Conservation (phyloP, 1,140 invertebrate genomes). For the Camponotus floridanus region DNA sequence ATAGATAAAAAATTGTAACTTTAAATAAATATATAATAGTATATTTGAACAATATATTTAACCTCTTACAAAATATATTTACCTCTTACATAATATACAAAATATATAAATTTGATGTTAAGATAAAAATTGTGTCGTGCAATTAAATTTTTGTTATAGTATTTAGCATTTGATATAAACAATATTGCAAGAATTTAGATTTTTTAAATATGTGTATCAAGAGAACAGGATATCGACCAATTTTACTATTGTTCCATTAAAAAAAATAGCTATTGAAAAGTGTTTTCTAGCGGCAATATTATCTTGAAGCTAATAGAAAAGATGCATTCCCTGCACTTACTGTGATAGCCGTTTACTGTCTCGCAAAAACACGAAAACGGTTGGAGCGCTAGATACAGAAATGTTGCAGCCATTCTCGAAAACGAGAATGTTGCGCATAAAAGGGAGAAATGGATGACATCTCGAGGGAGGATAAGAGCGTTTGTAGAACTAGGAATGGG, state of each 20-base stretch:
- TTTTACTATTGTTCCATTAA: neutral
- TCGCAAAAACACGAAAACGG: conserved; percentile 46
- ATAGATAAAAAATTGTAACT: neutral
- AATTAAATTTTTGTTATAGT: neutral
- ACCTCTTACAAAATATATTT: neutral
- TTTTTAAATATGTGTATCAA: neutral
- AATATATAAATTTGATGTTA: neutral
- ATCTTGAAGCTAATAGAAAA: conserved; percentile 48
- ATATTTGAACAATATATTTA: neutral
- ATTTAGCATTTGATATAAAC: neutral
- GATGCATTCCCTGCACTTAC: conserved; percentile 50
- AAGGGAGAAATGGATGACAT: conserved; percentile 61
- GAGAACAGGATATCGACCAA: neutral
- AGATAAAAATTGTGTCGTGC: neutral
- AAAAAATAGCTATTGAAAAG: conserved; percentile 15
- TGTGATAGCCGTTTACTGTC: conserved; percentile 55
- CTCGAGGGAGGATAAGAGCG: conserved; percentile 57
- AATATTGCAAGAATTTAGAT: neutral
- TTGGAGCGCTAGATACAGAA: conserved; percentile 44
- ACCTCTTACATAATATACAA: neutral
- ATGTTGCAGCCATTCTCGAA: conserved; percentile 54
- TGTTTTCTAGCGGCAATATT: neutral
- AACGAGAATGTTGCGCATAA: conserved; percentile 61
- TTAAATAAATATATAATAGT: neutral
- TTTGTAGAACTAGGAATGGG: conserved; percentile 56